Conservation (phyloP, 23 tunicate genomes). For the Halocynthia roretzi region DNA sequence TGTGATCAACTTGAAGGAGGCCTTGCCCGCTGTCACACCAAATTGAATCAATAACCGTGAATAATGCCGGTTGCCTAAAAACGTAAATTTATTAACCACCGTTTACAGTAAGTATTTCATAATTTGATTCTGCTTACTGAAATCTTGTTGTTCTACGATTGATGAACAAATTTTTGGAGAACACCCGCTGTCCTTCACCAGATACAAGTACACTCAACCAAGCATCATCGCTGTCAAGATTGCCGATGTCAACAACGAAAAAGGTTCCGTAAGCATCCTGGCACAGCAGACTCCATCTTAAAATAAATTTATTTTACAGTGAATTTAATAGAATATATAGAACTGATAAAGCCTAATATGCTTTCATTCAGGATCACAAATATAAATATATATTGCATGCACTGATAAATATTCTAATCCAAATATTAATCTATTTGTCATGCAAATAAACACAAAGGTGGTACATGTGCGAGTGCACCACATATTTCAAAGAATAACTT, state of each 20-base stretch:
- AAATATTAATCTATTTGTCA: too few relatives aligned
- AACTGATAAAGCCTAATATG: neutral
- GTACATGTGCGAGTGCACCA: too few relatives aligned
- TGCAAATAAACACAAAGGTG: too few relatives aligned
- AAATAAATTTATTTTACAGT: neutral
- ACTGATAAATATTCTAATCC: too few relatives aligned
- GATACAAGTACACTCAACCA: conserved; percentile 28
- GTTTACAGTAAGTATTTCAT: too few relatives aligned
- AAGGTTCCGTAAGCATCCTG: conserved; percentile 80
- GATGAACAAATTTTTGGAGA: conserved; percentile 34
- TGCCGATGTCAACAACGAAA: conserved; percentile 34
- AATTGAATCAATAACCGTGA: conserved; percentile 40
- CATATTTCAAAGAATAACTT: too few relatives aligned
- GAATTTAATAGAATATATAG: neutral
- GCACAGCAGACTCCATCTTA: conserved; percentile 41
- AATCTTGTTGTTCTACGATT: conserved; percentile 46
- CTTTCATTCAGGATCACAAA: neutral
- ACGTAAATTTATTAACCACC: too few relatives aligned
- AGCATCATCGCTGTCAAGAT: conserved; percentile 1
- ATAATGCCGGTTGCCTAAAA: conserved; percentile 33
- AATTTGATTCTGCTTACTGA: conserved; percentile 19
- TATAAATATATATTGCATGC: too few relatives aligned
- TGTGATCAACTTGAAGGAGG: conserved; percentile 55
- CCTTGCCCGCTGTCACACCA: conserved; percentile 62
- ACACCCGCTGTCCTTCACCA: conserved; percentile 75